These are phyloP conservation scores for Punctoribates punctum DNA, from an alignment of 2,888 invertebrate species.

Conservation along the genomic window DNA sequence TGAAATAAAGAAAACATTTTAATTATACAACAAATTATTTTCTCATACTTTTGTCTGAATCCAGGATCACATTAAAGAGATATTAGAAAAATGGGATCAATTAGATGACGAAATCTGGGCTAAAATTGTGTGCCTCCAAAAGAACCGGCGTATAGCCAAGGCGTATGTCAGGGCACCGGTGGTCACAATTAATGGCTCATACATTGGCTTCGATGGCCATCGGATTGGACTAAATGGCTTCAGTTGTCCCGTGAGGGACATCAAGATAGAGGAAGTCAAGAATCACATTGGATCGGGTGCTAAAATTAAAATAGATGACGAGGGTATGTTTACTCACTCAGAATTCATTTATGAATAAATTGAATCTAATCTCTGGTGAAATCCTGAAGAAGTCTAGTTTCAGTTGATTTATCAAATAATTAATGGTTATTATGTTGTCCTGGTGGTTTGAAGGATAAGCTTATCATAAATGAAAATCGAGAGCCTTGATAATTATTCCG, in stretches of 20 bases:
- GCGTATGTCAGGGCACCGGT: slow-evolving; percentile 96
- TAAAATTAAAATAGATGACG: slow-evolving; percentile 92
- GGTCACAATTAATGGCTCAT: slow-evolving; percentile 90
- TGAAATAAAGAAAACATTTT: too few species aligned
- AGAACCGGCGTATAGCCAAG: slow-evolving; percentile 91
- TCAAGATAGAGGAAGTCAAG: slow-evolving; percentile 76
- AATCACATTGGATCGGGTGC: slow-evolving; percentile 90
- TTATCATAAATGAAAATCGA: too few species aligned
- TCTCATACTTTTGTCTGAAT: too few species aligned
- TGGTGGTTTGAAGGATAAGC: too few species aligned
- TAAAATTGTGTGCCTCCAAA: slow-evolving; percentile 94
- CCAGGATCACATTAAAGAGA: slow-evolving; percentile 95
- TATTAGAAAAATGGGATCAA: slow-evolving; percentile 91
- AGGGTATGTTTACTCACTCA: slow-evolving; percentile 57
- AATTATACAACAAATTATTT: too few species aligned
- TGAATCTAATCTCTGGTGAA: not conserved
- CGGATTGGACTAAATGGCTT: slow-evolving; percentile 95
- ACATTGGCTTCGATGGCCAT: slow-evolving; percentile 94
- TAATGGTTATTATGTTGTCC: too few species aligned
- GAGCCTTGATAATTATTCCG: too few species aligned
- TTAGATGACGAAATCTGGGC: slow-evolving; percentile 99
- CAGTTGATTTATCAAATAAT: too few species aligned
- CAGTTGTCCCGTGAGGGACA: slow-evolving; percentile 90
- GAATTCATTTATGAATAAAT: not conserved
- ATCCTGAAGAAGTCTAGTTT: too few species aligned